Conservation (phyloP, 2,113 vertebrate genomes). For the Hippocampus abdominalis region DNA sequence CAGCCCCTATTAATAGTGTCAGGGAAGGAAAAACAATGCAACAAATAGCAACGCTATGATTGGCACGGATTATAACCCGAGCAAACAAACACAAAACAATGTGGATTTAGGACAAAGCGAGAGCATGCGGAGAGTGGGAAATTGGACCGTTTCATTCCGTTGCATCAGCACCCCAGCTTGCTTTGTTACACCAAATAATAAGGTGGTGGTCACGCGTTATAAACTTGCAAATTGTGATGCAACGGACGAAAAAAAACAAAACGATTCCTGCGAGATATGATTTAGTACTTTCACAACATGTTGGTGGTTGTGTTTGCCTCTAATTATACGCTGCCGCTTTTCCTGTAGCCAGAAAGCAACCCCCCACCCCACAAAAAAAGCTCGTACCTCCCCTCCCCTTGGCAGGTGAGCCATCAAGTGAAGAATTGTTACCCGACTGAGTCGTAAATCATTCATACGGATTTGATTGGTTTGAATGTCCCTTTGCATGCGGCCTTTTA, state of each 20-base stretch:
- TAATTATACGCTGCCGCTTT: constrained; percentile 25
- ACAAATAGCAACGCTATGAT: not conserved
- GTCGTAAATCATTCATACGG: constrained; percentile 32
- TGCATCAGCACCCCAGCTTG: constrained; percentile 48
- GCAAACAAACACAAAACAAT: constrained; percentile 17
- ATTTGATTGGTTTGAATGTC: constrained; percentile 13
- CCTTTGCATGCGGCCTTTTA: constrained; percentile 2
- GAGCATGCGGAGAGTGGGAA: constrained; percentile 5
- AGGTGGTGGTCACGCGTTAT: constrained; percentile 28
- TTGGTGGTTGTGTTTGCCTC: constrained; percentile 15
- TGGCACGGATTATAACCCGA: constrained; percentile 12
- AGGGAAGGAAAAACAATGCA: not conserved
- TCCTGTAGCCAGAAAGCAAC: constrained; percentile 10
- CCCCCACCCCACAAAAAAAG: constrained; percentile 16
- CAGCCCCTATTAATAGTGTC: not conserved
- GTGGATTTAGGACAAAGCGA: constrained; percentile 22
- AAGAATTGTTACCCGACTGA: constrained; percentile 18
- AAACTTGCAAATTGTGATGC: constrained; percentile 12
- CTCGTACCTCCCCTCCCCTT: constrained; percentile 15
- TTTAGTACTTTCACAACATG: constrained; percentile 22
- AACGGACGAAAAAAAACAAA: not conserved
- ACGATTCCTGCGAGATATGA: constrained; percentile 33
- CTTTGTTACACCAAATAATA: constrained; percentile 35
- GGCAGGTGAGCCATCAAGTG: constrained; percentile 24
- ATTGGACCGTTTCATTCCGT: constrained; percentile 34